phyloP scores from a whole-genome alignment of 2,888 invertebrate genomes.

The Bedellia somnulentella region DNA sequence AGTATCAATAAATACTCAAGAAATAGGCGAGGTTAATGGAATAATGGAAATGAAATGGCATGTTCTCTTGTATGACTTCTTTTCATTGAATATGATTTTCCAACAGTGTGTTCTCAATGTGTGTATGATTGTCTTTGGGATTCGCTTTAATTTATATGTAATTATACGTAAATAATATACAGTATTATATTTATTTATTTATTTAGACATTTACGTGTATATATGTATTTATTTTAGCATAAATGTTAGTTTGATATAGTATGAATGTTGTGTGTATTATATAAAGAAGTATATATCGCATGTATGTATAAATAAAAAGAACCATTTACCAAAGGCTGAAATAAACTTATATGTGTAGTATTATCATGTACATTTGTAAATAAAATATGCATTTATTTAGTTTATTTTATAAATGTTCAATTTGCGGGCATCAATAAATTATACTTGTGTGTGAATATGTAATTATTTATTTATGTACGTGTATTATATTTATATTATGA shows the following conservation, averaged over 20 bases:
- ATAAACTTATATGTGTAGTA: not conserved
- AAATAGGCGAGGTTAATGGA: not conserved
- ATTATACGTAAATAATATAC: not conserved
- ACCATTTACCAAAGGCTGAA: not conserved
- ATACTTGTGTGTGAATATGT: too few species aligned
- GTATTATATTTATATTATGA: conserved; percentile 1
- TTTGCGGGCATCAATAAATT: too few species aligned
- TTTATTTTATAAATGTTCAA: conserved; percentile 15
- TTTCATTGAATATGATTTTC: conserved; percentile 8
- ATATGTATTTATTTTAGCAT: conserved; percentile 15
- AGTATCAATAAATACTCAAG: too few species aligned
- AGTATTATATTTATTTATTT: conserved; percentile 8
- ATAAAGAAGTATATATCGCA: conserved; percentile 24
- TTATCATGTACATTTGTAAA: conserved; percentile 6
- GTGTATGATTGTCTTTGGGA: conserved; percentile 19
- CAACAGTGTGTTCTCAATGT: conserved; percentile 8
- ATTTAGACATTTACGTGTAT: conserved; percentile 14
- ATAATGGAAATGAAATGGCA: conserved; percentile 5
- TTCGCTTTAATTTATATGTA: conserved; percentile 19
- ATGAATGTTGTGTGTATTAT: conserved; percentile 8
- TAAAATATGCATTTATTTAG: conserved; percentile 21
- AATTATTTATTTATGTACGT: conserved; percentile 2
- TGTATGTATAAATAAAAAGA: conserved; percentile 4
- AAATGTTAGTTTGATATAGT: conserved; percentile 7
- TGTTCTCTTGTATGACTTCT: conserved; percentile 5